These are phyloP conservation scores for Ganaspis brasiliensis DNA, from an alignment of 2,888 invertebrate species.

Conservation along the genomic window DNA sequence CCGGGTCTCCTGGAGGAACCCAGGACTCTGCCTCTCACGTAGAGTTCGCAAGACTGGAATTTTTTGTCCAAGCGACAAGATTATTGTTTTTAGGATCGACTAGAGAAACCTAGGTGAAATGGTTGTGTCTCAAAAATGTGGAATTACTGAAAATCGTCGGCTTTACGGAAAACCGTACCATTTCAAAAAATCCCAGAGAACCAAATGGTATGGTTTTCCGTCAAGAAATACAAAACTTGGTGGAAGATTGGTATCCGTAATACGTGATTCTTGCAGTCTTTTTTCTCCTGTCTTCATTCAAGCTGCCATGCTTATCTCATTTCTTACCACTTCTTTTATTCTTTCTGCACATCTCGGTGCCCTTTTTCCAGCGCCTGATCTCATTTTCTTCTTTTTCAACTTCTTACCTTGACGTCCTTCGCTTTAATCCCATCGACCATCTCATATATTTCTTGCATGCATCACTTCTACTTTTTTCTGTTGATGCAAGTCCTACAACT, in stretches of 20 bases:
- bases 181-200: too few relatives aligned
- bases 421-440: conserved; percentile 41
- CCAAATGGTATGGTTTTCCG: too few relatives aligned
- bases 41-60: conserved; percentile 52
- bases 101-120: conserved; percentile 16
- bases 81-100: conserved; percentile 28
- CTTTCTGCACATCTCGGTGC: conserved; percentile 18
- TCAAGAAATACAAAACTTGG: not conserved
- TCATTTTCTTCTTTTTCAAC: conserved; percentile 36
- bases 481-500: conserved; percentile 34
- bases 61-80: conserved; percentile 2
- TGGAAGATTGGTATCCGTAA: not conserved
- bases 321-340: conserved; percentile 31
- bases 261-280: conserved; percentile 19
- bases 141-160: too few relatives aligned
- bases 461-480: conserved; percentile 41
- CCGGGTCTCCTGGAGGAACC: conserved; percentile 70
- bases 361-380: conserved; percentile 35
- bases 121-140: not conserved
- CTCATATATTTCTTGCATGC: conserved; percentile 40
- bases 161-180: too few relatives aligned
- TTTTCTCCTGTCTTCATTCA: conserved; percentile 4
- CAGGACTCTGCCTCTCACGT: conserved; percentile 72
- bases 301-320: conserved; percentile 31
- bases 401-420: conserved; percentile 40